Evolutionary conservation across 2,113 vertebrate species (phyloP).

Genomic region (Hippocampus zosterae): DNA sequence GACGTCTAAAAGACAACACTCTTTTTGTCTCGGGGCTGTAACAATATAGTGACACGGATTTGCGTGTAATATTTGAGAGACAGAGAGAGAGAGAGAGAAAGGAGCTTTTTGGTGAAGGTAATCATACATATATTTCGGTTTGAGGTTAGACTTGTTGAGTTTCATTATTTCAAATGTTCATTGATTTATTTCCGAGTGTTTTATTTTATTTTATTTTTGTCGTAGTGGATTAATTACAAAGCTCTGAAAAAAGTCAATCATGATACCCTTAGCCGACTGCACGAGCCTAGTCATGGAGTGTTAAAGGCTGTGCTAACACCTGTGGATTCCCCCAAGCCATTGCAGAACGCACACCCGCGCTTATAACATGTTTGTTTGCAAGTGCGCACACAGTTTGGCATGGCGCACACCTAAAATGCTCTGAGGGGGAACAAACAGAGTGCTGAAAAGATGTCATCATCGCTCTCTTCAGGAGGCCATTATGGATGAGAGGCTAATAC

Average conservation of each 20-base stretch:
- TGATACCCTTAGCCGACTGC: not conserved
- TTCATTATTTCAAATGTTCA: no score
- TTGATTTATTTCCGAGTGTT: no score
- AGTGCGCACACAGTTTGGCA: conserved; percentile 11
- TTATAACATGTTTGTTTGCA: conserved; percentile 2
- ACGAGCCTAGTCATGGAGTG: conserved; percentile 45
- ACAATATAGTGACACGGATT: no score
- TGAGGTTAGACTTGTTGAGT: no score
- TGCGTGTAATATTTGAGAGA: no score
- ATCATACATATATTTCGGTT: no score
- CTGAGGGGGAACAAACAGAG: conserved; percentile 42
- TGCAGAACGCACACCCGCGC: conserved; percentile 33
- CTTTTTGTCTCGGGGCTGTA: no score
- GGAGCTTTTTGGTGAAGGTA: no score
- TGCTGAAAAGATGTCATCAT: conserved; percentile 66
- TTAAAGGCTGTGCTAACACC: conserved; percentile 64
- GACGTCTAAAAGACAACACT: no score
- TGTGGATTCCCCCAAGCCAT: conserved; percentile 50
- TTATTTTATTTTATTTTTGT: not conserved
- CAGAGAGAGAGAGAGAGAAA: no score
- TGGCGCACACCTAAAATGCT: conserved; percentile 43
- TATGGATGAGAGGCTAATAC: conserved; percentile 62
- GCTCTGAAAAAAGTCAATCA: not conserved
- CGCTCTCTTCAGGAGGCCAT: conserved; percentile 68
- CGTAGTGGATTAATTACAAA: not conserved